Evolutionary conservation across 2,113 vertebrate genomes (phyloP).

Genomic region (Myiozetetes cayanensis): DNA sequence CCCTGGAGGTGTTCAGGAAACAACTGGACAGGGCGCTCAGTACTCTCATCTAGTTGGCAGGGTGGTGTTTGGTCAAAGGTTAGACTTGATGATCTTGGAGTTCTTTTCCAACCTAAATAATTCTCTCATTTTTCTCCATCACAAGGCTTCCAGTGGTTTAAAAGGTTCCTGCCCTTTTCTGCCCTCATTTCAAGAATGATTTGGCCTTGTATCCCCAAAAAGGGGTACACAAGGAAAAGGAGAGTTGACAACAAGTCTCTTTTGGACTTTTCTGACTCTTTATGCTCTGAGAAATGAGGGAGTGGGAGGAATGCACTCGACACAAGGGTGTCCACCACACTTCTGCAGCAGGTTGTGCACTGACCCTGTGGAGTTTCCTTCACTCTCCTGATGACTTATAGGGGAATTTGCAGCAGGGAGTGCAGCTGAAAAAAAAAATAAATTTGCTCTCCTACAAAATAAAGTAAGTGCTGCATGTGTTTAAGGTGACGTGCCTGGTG

Average conservation of each 20-base stretch:
- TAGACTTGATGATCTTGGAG: neutral
- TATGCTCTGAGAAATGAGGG: neutral
- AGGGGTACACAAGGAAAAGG: neutral
- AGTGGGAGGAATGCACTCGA: fast-evolving
- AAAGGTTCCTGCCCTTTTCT: neutral
- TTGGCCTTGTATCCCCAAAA: neutral
- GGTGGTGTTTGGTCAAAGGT: neutral
- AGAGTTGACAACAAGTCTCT: neutral
- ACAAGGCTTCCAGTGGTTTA: neutral
- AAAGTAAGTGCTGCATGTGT: neutral
- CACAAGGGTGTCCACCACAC: fast-evolving
- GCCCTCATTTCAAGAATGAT: neutral
- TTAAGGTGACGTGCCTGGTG: neutral
- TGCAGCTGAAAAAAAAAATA: neutral
- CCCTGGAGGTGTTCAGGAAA: neutral
- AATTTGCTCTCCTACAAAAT: neutral
- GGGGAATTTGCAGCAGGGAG: neutral
- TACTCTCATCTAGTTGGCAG: neutral
- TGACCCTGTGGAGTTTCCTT: neutral
- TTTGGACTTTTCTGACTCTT: neutral
- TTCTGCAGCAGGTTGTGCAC: neutral
- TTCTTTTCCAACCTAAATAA: fast-evolving
- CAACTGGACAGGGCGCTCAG: neutral
- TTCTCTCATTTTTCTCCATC: neutral
- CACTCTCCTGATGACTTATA: neutral